Conservation (phyloP, 2,888 invertebrate genomes). For the Pyrocoelia pectoralis region DNA sequence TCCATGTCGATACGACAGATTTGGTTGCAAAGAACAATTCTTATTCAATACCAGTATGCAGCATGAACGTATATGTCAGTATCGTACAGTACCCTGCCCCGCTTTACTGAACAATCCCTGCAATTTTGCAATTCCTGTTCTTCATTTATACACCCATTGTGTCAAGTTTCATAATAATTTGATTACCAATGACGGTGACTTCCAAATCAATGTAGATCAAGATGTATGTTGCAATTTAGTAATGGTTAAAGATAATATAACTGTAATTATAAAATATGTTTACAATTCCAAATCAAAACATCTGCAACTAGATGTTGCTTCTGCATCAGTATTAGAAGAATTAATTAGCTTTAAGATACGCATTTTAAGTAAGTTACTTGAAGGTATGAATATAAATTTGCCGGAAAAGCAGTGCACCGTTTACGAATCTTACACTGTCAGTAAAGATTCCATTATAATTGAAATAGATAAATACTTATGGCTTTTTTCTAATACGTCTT, state of each 20-base stretch:
- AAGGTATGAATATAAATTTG: no score
- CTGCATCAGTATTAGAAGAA: not conserved
- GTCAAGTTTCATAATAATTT: not conserved
- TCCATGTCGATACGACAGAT: conserved; percentile 5
- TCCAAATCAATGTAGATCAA: not conserved
- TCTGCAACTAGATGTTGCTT: not conserved
- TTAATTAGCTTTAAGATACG: no score
- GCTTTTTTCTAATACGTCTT: no score
- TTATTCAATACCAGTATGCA: not conserved
- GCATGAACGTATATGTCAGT: not conserved
- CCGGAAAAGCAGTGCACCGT: no score
- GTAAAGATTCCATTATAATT: no score
- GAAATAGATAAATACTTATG: no score
- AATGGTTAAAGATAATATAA: not conserved
- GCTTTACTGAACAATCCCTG: not conserved
- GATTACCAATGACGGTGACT: not conserved
- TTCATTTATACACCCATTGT: not conserved
- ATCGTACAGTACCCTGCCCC: not conserved
- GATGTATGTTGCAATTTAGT: not conserved
- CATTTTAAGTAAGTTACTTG: no score
- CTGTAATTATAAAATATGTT: not conserved
- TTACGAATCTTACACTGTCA: no score
- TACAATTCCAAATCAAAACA: not conserved
- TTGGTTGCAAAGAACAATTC: not conserved
- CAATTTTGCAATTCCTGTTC: not conserved